Evolutionary conservation across 2,888 invertebrate genomes (phyloP), one percentile per base, ranked within the genome.

Genomic region (Papilio protenor): DNA sequence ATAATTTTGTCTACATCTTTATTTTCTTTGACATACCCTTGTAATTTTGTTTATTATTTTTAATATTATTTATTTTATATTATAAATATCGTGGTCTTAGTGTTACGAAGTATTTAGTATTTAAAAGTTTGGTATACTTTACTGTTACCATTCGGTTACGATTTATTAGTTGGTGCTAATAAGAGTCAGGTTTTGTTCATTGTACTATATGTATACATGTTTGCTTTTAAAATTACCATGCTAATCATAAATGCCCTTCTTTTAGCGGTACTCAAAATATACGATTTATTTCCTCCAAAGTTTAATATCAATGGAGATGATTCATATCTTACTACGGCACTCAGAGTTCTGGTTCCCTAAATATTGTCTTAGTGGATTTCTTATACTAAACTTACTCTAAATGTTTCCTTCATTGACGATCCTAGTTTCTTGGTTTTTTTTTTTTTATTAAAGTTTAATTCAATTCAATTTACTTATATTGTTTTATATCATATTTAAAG

Each of bases 131-230:
- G 23, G 16, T 61, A 27, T 16, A 14, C 10, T 76, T 71, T 69
- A 27, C 70, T 55, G 23, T 27, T 40, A 40, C 40, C 21, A 40
- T 69, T 59, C 75, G 52, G 23, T 76, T 71, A 76, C 18, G 27
- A 47, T 76, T 59, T 76, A 59, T 76, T 72, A 72, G 57, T 71
- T 33, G n/a, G 33, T 52, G 76, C 61, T 76, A 76, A 76, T 72
- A 45, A 71, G 61, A 27, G 16, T 49, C 59, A 40, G 71, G 21
- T 72, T 61, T 33, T 59, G 33, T 61, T 27, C 33, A 47, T 61
- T 52, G 21, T 21, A 47, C 55, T 40, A 40, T 70, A 61, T 61
- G 61, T 10, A 40, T 33, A 64, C 33, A 33, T 59, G 61, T 71
- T 33, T n/a, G 55, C 57, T 57, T 11, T 45, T 57, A 27, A 23